These are phyloP conservation scores for Elanoides forficatus DNA, from an alignment of 2,113 vertebrate genomes.

Conservation along the genomic window DNA sequence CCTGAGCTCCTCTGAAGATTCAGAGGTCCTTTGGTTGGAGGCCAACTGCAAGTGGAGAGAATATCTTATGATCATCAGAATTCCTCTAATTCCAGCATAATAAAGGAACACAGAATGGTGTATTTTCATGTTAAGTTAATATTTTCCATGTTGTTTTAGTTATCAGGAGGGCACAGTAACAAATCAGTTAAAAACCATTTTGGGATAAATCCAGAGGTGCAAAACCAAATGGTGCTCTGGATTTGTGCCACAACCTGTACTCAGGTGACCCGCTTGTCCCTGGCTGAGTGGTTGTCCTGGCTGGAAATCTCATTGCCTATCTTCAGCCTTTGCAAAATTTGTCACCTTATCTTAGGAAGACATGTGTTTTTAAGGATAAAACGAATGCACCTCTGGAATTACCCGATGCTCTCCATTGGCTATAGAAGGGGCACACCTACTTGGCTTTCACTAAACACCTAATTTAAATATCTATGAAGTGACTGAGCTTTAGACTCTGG, in stretches of 20 bases:
- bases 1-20: neutral
- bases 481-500: neutral
- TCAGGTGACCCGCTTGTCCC: neutral
- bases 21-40: neutral
- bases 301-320: neutral
- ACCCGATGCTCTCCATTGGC: neutral
- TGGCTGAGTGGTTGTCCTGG: neutral
- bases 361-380: neutral
- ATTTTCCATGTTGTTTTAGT: neutral
- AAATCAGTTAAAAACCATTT: fast-evolving
- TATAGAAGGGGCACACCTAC: neutral
- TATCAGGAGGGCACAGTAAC: neutral
- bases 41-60: neutral
- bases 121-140: neutral
- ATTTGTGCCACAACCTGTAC: neutral
- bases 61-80: neutral
- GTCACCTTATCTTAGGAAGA: neutral
- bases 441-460: neutral
- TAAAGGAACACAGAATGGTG: neutral
- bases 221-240: neutral
- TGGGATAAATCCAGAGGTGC: neutral
- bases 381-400: neutral
- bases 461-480: neutral
- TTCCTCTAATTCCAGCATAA: neutral
- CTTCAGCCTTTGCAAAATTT: neutral